Percentiles rank a stretch among this genome's conserved stretches.
Conservation (phyloP, 1,140 invertebrate species). For the Diachasmimorpha longicaudata region DNA sequence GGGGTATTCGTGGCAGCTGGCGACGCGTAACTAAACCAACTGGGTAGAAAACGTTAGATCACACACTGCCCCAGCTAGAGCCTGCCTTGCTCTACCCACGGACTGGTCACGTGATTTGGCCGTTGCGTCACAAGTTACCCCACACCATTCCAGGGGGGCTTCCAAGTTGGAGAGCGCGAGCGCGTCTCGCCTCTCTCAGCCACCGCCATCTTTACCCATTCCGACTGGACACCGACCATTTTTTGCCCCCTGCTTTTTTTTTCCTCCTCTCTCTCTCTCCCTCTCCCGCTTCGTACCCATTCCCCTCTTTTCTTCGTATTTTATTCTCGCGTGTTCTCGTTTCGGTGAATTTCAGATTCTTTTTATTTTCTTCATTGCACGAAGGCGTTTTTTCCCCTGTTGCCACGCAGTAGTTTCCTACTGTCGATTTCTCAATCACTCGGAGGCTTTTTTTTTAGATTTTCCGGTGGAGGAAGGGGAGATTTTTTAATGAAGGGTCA, state of each 20-base stretch:
- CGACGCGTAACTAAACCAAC: conserved; percentile 44
- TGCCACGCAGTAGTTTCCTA: neutral
- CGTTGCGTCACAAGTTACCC: conserved; percentile 28
- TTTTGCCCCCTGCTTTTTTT: neutral
- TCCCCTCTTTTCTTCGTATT: conserved; percentile 1
- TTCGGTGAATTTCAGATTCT: neutral
- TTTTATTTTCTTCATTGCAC: neutral
- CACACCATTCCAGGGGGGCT: conserved; percentile 15
- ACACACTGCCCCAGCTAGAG: conserved; percentile 57
- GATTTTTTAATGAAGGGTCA: neutral
- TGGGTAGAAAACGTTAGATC: conserved; percentile 58
- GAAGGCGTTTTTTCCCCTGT: neutral
- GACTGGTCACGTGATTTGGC: conserved; percentile 24
- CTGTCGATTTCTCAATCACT: neutral
- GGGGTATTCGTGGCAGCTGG: conserved; percentile 28
- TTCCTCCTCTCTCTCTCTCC: neutral
- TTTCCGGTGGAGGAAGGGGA: neutral
- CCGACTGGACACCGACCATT: conserved; percentile 36
- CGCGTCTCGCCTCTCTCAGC: conserved; percentile 14
- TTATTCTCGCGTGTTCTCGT: conserved; percentile 8
- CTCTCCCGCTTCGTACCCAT: neutral
- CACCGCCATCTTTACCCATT: conserved; percentile 52
- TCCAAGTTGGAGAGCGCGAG: neutral
- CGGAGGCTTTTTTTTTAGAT: neutral
- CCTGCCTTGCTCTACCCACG: conserved; percentile 38